Evolutionary conservation across 2,113 vertebrate species (phyloP), one percentile per base, ranked within the genome.

Genomic region (Gambusia holbrooki): DNA sequence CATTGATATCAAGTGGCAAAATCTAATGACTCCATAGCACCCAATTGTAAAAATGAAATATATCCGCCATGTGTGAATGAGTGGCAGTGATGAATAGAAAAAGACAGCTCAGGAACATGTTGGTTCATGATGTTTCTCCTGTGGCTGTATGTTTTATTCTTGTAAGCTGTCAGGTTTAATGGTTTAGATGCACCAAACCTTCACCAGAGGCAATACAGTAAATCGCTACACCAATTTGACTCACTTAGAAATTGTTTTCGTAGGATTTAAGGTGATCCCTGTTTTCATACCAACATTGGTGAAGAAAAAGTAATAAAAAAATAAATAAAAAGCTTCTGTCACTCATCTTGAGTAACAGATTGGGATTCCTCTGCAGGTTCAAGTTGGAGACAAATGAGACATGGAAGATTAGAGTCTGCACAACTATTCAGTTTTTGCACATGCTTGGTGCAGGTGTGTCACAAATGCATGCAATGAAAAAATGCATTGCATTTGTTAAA

Each of bases 121-220:
- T 25, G 19, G 66, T 45, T 69, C 14, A 25, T 73, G 33, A 74
- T 6, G 9, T 40, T 37, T 58, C 32, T 61, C 66, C 66, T 82
- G 37, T 35, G 15, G 45, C 74, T 71, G 5, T 9, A 51, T 48
- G 5, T 71, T 42, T 62, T 33, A 28, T 4, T 48, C 13, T 0
- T 70, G 63, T 76, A 62, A 79, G 71, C 75, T 73, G 77, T 81
- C 81, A 85, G 62, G 81, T 80, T 73, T 82, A 84, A 75, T 74
- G 7, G 63, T 37, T 33, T 60, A 0, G 33, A 5, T 33, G 42
- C 27, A 48, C 3, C 28, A 25, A 69, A 73, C 73, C 45, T 51
- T 25, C 68, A 80, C 73, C 76, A 4, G 35, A 0, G 29, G 82
- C 79, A 75, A 80, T 62, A 28, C 4, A 61, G 1, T 33, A 30